phyloP scores from a whole-genome alignment of 2,888 invertebrate genomes.

The Zeuzera pyrina region DNA sequence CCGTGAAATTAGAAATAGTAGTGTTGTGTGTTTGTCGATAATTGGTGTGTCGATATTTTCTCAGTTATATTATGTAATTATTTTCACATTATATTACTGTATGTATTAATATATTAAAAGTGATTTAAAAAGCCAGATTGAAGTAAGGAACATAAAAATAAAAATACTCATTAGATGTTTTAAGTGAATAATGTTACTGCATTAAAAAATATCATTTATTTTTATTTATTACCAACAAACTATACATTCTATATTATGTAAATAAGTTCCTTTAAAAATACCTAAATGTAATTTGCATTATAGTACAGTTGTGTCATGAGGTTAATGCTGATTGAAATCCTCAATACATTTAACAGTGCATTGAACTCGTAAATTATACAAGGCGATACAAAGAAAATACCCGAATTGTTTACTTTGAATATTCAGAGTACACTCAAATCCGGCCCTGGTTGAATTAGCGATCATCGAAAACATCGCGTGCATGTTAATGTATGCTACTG shows the following conservation, averaged over 20 bases:
- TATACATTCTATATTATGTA: no score
- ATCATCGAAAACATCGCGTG: slow-evolving; percentile 26
- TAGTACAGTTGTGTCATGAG: slow-evolving; percentile 13
- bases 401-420: slow-evolving; percentile 26
- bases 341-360: slow-evolving; percentile 33
- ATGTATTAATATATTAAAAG: no score
- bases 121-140: no score
- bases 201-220: no score
- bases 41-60: neutral
- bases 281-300: no score
- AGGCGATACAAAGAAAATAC: slow-evolving; percentile 21
- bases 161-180: no score
- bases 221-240: no score
- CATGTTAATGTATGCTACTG: slow-evolving; percentile 30
- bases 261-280: no score
- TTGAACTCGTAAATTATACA: slow-evolving; percentile 33
- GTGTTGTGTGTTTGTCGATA: slow-evolving; percentile 27
- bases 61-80: no score
- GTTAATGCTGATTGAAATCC: slow-evolving; percentile 30
- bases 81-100: no score
- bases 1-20: slow-evolving; percentile 69
- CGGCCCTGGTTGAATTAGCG: slow-evolving; percentile 32
- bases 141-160: no score
- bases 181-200: no score
- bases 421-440: slow-evolving; percentile 22